phyloP scores from a whole-genome alignment of 1,140 invertebrate genomes.

The Eubasilissa regina region DNA sequence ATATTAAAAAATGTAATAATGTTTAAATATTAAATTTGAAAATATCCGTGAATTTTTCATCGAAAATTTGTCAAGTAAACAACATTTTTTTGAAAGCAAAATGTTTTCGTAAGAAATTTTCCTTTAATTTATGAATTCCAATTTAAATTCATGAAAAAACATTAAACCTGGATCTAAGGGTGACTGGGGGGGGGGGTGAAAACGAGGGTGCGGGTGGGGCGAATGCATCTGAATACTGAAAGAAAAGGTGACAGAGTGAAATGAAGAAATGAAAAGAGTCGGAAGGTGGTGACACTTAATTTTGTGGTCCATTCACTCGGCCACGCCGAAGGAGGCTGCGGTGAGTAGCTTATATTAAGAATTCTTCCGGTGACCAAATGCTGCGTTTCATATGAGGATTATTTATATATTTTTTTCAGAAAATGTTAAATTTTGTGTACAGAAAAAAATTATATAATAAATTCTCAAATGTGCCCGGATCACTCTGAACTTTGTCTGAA shows the following conservation, averaged over 20 bases:
- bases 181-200: neutral
- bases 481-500: too few species aligned
- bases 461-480: too few species aligned
- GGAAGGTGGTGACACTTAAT: conserved; percentile 42
- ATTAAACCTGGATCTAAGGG: neutral
- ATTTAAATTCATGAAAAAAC: conserved; percentile 21
- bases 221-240: conserved; percentile 32
- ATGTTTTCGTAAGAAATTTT: neutral
- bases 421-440: too few species aligned
- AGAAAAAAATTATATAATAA: too few species aligned
- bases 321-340: conserved; percentile 6
- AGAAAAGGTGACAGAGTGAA: conserved; percentile 37
- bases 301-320: conserved; percentile 40
- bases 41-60: neutral
- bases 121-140: neutral
- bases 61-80: neutral
- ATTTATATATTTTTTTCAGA: too few species aligned
- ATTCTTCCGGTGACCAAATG: conserved; percentile 1
- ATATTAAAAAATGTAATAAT: too few species aligned
- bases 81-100: neutral
- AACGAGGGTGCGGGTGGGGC: neutral
- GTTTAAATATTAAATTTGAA: too few species aligned
- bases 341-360: conserved; percentile 17
- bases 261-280: conserved; percentile 37
- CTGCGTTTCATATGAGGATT: neutral